phyloP scores from a whole-genome alignment of 2,888 invertebrate species.

The Melikaiella ostensackeni region DNA sequence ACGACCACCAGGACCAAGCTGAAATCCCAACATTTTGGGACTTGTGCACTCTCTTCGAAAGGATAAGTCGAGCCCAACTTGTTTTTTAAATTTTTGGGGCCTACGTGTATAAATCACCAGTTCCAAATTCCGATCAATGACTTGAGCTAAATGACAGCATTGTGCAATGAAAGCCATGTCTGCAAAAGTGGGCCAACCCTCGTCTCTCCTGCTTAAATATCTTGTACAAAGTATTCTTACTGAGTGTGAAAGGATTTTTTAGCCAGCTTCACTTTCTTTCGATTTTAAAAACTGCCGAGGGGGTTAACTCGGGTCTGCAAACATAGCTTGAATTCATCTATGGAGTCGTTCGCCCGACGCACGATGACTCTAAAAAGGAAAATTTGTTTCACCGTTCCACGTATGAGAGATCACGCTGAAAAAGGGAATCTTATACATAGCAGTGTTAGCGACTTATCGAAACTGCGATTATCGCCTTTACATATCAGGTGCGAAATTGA shows the following conservation, averaged over 20 bases:
- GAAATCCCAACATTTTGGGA: conserved; percentile 6
- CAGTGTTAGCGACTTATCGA: conserved; percentile 26
- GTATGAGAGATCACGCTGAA: not conserved
- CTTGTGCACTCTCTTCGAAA: not conserved
- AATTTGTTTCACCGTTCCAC: not conserved
- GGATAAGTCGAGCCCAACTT: not conserved
- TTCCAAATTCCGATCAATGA: conserved; percentile 16
- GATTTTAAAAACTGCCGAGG: not conserved
- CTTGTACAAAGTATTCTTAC: conserved; percentile 29
- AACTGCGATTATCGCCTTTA: conserved; percentile 24
- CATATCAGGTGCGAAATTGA: conserved; percentile 21
- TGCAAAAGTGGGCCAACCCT: conserved; percentile 11
- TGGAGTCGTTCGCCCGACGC: conserved; percentile 30
- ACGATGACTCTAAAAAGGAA: conserved; percentile 3
- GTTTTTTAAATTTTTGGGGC: conserved; percentile 26
- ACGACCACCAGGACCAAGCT: not conserved
- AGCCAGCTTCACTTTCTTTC: conserved; percentile 8
- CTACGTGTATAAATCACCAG: not conserved
- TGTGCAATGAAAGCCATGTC: conserved; percentile 24
- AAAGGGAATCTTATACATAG: conserved; percentile 19
- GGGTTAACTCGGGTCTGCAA: conserved; percentile 15
- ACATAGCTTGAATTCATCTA: conserved; percentile 22
- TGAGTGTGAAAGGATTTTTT: conserved; percentile 3
- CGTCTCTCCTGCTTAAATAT: not conserved
- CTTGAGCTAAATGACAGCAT: not conserved